Evolutionary conservation across 2,113 vertebrate species (phyloP), one percentile per base, ranked within the genome.

Genomic region (Oreocharis arfaki): DNA sequence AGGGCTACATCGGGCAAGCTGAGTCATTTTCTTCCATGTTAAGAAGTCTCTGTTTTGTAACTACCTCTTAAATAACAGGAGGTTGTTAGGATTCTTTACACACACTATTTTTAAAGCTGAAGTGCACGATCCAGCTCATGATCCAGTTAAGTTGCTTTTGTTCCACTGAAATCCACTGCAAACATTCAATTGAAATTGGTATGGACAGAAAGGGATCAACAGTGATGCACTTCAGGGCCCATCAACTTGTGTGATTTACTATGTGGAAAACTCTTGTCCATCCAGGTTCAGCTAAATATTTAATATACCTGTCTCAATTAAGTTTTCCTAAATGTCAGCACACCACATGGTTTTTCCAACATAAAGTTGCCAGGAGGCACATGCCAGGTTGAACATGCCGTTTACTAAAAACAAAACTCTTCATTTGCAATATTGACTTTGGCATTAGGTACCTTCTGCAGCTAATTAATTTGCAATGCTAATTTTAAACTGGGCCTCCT

Each of bases 101-200:
- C 41, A 33, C 19, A 32, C 56, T 81, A 78, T 96, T 96, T 96
- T 90, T 89, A 95, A 93, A 86, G 64, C 55, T 87, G 87, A 83
- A 90, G n/a, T 50, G 41, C 63, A 47, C 5, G 11, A 12, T 68
- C 69, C 6, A 20, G 44, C 55, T 92, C 39, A 57, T 3, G 1
- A 81, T 53, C 46, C 30, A 59, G 23, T 57, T 69, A 64, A 77
- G 18, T 67, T 80, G 50, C 71, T 76, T 53, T 64, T 37, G 4
- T 49, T 71, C 42, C 49, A 50, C 23, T 65, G 74, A 82, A 83
- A 91, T 52, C 46, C 50, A 47, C 19, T 77, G 67, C 71, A 91
- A 88, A 49, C 10, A 11, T n/a, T 82, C 46, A 64, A 2, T 2
- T 80, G 35, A 86, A 83, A 90, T 16, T 22, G 33, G 71, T 39